Conservation (phyloP, 2,888 invertebrate species). For the Dicranocentrus wangi region DNA sequence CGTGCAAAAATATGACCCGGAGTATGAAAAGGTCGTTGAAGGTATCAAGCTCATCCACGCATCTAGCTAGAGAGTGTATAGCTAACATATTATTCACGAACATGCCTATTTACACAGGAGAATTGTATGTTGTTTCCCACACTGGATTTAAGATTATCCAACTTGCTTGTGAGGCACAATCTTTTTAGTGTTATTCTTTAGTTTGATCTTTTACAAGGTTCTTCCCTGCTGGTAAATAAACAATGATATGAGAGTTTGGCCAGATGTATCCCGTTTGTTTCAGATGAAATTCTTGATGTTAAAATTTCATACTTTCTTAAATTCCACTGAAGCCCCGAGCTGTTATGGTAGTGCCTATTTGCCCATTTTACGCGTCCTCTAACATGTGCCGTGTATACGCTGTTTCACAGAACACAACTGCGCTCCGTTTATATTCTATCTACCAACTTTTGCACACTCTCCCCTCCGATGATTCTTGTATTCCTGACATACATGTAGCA, state of each 20-base stretch:
- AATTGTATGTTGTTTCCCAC: no score
- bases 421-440: neutral
- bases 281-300: slow-evolving; percentile 4
- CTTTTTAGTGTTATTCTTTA: no score
- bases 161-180: no score
- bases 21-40: neutral
- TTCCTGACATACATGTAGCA: slow-evolving; percentile 23
- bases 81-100: no score
- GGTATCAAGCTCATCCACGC: neutral
- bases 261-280: slow-evolving; percentile 27
- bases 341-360: slow-evolving; percentile 17
- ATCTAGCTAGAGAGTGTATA: no score
- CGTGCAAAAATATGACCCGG: slow-evolving; percentile 12
- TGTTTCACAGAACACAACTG: neutral
- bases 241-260: slow-evolving; percentile 45
- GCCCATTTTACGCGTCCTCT: neutral
- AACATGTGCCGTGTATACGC: neutral
- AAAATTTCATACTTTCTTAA: slow-evolving; percentile 48
- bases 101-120: no score
- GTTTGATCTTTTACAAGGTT: slow-evolving; percentile 20
- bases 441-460: neutral
- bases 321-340: slow-evolving; percentile 14
- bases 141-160: no score
- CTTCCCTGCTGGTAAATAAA: slow-evolving; percentile 41
- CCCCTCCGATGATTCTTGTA: neutral